Conservation (phyloP, 2,888 invertebrate genomes). For the Agrypnus murinus region DNA sequence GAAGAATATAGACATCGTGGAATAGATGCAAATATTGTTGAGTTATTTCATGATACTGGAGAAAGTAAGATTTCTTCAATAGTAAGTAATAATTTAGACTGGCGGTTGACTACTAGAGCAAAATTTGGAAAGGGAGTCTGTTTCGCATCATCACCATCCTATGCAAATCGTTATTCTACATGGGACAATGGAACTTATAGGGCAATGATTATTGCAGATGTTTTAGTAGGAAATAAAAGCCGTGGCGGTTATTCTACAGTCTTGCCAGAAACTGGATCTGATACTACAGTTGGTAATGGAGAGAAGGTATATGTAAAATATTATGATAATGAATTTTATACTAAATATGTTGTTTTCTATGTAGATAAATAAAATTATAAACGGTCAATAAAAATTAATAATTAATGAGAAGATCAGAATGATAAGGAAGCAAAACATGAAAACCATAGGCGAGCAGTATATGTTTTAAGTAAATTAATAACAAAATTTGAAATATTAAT, state of each 20-base stretch:
- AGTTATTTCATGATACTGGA: conserved; percentile 62
- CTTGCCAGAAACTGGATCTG: conserved; percentile 63
- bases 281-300: conserved; percentile 62
- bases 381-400: no score
- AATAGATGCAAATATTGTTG: no score
- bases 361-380: no score
- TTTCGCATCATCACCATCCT: conserved; percentile 60
- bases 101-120: conserved; percentile 56
- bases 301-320: conserved; percentile 65
- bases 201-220: conserved; percentile 64
- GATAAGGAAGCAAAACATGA: no score
- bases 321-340: conserved; percentile 67
- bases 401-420: no score
- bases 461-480: no score
- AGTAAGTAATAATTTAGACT: conserved; percentile 62
- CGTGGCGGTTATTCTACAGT: conserved; percentile 29
- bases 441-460: no score
- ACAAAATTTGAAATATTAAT: no score
- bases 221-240: conserved; percentile 63
- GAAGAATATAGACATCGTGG: conserved; percentile 59
- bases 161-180: conserved; percentile 60
- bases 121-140: conserved; percentile 65
- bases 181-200: conserved; percentile 55
- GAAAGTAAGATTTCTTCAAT: conserved; percentile 60
- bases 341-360: conserved; percentile 64